Evolutionary conservation across 2,113 vertebrate genomes (phyloP), one percentile per base, ranked within the genome.

Genomic region (Mungos mungo): DNA sequence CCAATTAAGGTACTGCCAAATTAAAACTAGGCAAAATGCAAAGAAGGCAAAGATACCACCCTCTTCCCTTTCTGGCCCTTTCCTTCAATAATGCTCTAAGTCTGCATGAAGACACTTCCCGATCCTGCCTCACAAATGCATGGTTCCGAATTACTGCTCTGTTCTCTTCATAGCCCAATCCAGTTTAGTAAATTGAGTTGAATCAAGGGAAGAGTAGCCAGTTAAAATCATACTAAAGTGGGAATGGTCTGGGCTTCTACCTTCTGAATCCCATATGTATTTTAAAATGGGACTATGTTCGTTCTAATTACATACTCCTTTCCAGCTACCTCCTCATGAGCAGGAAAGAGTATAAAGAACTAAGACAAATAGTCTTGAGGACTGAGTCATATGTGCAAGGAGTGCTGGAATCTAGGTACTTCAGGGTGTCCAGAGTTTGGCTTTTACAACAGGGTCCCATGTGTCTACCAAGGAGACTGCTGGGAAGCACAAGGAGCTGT

Each of bases 221-320:
- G 88, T 93, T 72, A 87, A 94, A 94, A 97, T 76, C 82, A 81
- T 41, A 71, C 5, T 8, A 27, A 85, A 65, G 11, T 88, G 10
- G 8, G 27, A 77, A 69, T 80, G 52, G 38, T 45, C 52, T 29
- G n/a, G 69, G 13, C 47, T n/a, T 91, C 79, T 57, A 88, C 33
- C 47, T 29, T 31, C 18, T 21, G 82, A 33, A 25, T 77, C n/a
- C 82, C 33, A 29, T 27, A 52, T 57, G 14, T 66, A 50, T 84
- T 90, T 60, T 79, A 65, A 90, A 77, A 45, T n/a, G 8, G 54
- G 33, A 92, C 35, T 47, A 31, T 84, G n/a, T 54, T n/a, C 45
- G 25, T 92, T 79, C 19, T 80, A 86, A 65, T 79, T 13, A 71
- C 35, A 25, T 31, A 33, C 23, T 95, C 33, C 81, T 83, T 45